phyloP scores from a whole-genome alignment of 2,888 invertebrate species.

The Ochlodes sylvanus region DNA sequence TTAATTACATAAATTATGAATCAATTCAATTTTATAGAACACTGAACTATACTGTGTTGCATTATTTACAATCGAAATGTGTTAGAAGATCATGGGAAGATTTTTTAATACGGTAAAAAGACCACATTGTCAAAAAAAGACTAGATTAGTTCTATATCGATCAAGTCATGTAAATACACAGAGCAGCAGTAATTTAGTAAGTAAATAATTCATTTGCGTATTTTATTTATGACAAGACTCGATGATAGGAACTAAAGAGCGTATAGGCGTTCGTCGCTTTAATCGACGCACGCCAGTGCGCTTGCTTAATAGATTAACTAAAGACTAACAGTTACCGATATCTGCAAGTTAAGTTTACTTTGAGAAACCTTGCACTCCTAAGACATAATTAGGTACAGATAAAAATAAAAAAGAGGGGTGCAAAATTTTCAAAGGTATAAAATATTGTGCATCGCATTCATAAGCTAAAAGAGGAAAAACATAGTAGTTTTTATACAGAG shows the following conservation, averaged over 20 bases:
- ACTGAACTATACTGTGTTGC: conserved; percentile 8
- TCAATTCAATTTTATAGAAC: conserved; percentile 10
- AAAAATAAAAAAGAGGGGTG: conserved; percentile 11
- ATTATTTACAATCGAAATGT: conserved; percentile 33
- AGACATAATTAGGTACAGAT: conserved; percentile 4
- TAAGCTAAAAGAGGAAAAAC: too few species aligned
- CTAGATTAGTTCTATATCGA: conserved; percentile 81
- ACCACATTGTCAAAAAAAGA: conserved; percentile 58
- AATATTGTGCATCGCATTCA: conserved; percentile 27
- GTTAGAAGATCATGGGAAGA: conserved; percentile 14
- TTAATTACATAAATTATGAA: conserved; percentile 4
- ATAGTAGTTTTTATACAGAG: too few species aligned
- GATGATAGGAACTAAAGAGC: conserved; percentile 74
- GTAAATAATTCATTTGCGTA: background rate
- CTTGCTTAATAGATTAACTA: conserved; percentile 51
- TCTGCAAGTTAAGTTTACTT: conserved; percentile 32
- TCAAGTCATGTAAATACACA: conserved; percentile 56
- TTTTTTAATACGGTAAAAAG: conserved; percentile 22
- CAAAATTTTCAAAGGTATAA: conserved; percentile 30
- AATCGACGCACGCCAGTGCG: conserved; percentile 66
- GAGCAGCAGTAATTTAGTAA: background rate
- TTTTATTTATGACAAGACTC: conserved; percentile 54
- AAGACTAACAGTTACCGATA: conserved; percentile 30
- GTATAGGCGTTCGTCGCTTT: conserved; percentile 65
- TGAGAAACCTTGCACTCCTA: conserved; percentile 28